Percentiles rank a stretch among this genome's conserved stretches.
Conservation (phyloP, 2,888 invertebrate species). For the Limnephilus lunatus region DNA sequence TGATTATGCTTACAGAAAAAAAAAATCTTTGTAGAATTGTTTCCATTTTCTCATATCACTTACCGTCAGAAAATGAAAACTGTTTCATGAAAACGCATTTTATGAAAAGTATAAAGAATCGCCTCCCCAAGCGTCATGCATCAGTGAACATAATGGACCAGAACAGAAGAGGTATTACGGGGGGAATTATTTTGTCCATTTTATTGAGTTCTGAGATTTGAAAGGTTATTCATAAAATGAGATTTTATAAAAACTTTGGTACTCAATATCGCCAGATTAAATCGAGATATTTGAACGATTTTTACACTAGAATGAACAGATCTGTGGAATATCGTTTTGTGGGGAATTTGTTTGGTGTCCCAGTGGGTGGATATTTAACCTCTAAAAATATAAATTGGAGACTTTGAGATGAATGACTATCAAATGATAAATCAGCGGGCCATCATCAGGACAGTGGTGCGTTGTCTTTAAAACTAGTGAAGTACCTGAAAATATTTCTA, state of each 20-base stretch:
- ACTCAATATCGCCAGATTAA: background rate
- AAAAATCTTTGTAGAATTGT: no score
- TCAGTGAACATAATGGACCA: background rate
- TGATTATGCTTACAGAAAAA: no score
- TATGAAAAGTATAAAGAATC: background rate
- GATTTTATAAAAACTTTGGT: background rate
- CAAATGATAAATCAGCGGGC: background rate
- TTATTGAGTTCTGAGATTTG: background rate
- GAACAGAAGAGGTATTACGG: background rate
- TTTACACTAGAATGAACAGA: no score
- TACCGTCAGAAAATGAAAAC: no score
- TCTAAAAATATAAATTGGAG: no score
- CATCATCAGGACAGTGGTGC: no score
- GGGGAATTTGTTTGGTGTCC: background rate
- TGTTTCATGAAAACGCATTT: background rate
- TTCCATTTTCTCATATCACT: no score
- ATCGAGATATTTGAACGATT: background rate
- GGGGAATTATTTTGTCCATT: background rate
- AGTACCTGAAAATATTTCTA: no score
- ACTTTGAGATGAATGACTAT: background rate
- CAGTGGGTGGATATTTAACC: background rate
- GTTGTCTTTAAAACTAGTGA: no score
- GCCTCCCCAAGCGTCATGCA: background rate
- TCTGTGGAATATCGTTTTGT: no score
- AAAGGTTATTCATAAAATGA: conserved; percentile 8